These are phyloP conservation scores for Globodera ellingtonae DNA, from an alignment of 1,140 invertebrate species.

Conservation along the genomic window DNA sequence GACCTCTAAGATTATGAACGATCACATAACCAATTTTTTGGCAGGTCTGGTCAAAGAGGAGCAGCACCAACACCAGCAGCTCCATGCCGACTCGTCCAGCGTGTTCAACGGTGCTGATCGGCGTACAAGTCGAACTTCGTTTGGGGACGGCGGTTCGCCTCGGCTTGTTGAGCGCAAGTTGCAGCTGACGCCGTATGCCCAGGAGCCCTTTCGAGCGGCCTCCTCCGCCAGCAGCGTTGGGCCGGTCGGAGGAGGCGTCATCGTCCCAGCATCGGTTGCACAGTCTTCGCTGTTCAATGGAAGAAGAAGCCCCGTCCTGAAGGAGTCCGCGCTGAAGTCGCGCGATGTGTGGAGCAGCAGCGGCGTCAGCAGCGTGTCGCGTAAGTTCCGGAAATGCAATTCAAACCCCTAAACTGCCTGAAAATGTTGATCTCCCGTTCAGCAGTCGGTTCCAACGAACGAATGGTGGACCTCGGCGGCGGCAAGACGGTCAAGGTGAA, in stretches of 20 bases:
- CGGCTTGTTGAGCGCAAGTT: constrained; percentile 59
- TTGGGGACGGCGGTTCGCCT: constrained; percentile 24
- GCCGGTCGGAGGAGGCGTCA: constrained; percentile 27
- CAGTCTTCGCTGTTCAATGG: background rate
- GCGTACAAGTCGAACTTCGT: constrained; percentile 17
- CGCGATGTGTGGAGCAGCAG: constrained; percentile 1
- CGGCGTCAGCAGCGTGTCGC: background rate
- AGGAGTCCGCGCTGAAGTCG: background rate
- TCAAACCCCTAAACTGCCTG: constrained; percentile 27
- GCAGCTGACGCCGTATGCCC: constrained; percentile 59
- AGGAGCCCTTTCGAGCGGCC: constrained; percentile 36
- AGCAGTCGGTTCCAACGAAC: constrained; percentile 70
- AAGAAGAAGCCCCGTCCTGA: background rate
- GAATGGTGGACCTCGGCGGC: constrained; percentile 53
- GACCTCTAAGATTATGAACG: background rate
- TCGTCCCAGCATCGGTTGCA: background rate
- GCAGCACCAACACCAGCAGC: constrained; percentile 74
- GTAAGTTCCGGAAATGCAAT: background rate
- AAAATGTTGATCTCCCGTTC: constrained; percentile 28
- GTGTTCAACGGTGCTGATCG: constrained; percentile 9
- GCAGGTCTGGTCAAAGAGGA: constrained; percentile 72
- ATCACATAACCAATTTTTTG: background rate
- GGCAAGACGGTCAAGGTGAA: constrained; percentile 59
- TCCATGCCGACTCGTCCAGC: constrained; percentile 72
- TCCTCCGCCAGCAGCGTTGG: constrained; percentile 7